phyloP scores from a whole-genome alignment of 2,797 vertebrate genomes.

The Crypturellus tataupa region DNA sequence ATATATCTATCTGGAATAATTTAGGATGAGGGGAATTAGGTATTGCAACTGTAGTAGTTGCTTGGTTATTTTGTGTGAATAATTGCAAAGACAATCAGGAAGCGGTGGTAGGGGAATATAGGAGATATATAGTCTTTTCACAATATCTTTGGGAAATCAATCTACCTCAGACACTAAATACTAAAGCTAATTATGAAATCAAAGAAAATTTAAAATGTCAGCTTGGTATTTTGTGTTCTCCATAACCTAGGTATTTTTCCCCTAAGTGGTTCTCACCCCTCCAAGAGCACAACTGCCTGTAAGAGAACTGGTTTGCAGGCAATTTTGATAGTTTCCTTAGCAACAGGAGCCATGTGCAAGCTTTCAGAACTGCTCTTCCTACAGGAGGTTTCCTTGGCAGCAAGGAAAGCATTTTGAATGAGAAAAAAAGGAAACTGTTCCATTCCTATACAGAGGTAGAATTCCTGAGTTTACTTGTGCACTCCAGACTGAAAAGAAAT shows the following conservation, averaged over 20 bases:
- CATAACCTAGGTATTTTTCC: not conserved
- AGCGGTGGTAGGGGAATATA: not conserved
- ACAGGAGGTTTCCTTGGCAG: slow-evolving; percentile 76
- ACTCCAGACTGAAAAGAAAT: not conserved
- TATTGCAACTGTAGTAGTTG: not conserved
- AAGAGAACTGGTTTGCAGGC: slow-evolving; percentile 47
- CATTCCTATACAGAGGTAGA: not conserved
- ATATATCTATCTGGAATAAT: not conserved
- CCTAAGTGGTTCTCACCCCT: not conserved
- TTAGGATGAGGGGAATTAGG: not conserved
- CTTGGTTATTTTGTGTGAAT: not conserved
- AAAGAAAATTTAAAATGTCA: not conserved
- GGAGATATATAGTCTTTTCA: not conserved
- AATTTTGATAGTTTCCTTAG: slow-evolving; percentile 72
- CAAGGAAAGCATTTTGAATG: slow-evolving; percentile 57
- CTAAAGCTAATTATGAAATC: not conserved
- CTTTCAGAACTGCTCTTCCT: slow-evolving; percentile 59
- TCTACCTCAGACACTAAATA: not conserved
- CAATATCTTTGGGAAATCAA: not conserved
- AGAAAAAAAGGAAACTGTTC: slow-evolving; percentile 16
- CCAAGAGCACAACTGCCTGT: slow-evolving; percentile 24
- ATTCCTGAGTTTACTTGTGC: not conserved
- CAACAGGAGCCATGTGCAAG: slow-evolving; percentile 69
- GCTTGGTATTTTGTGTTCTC: not conserved
- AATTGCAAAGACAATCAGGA: not conserved